Base-by-base conservation (phyloP, 2,113 vertebrate genomes). In the Synchiropus splendidus region DNA sequence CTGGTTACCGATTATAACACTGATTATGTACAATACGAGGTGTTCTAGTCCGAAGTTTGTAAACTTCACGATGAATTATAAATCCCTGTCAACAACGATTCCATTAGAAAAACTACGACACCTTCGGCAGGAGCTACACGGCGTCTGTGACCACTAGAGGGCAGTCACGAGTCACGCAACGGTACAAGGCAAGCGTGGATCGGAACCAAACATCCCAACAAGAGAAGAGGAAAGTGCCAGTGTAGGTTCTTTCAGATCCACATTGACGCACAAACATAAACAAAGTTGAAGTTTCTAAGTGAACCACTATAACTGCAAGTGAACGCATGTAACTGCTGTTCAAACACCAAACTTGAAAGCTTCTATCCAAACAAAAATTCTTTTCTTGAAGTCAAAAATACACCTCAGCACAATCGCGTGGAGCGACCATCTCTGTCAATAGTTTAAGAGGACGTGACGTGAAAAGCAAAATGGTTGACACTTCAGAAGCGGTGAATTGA, bases 91-190 rank as follows among this genome's bases (percentile, higher is more conserved):
- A 8, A 16, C n/a, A n/a, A n/a, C n/a, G n/a, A n/a, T n/a, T n/a
- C n/a, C n/a, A 16, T 5, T 15, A 10, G 15, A 32, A 43, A 6
- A 3, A 32, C 3, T 2, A n/a, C 10, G 31, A 16, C 2, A 5
- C 6, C 15, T 18, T 35, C 12, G 17, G 16, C 16, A 18, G 18
- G 46, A 67, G 70, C 51, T n/a, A 71, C 36, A 57, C 67, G 30
- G 37, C 41, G 48, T 47, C 34, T 57, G 38, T 55, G 35, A 67
- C 45, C 82, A 80, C 52, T 50, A 84, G 85, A 42, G 72, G 80
- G 74, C 70, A 78, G 68, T 54, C 72, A 45, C 54, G 65, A 62
- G 49, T 39, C 56, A 65, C 46, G 49, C 42, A 18, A 39, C 16
- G 46, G 18, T 8, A 27, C 43, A 37, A 73, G 43, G 61, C 54